phyloP scores from a whole-genome alignment of 2,888 invertebrate genomes.

The Habrosyne pyritoides region DNA sequence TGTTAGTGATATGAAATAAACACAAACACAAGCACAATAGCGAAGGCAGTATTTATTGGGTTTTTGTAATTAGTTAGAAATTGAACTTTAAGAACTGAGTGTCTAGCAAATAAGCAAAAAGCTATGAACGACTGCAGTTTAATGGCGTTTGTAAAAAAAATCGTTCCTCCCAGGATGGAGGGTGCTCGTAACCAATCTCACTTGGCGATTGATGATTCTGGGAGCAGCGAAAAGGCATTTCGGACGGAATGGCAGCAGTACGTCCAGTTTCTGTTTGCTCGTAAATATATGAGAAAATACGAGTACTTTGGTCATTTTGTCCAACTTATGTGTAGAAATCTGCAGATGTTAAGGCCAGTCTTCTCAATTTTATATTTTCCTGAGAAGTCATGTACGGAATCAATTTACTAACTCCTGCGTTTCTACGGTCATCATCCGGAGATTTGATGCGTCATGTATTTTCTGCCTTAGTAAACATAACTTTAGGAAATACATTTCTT shows the following conservation, averaged over 20 bases:
- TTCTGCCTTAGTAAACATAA: too few relatives aligned
- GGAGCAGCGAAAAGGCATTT: neutral
- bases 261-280: conserved; percentile 1
- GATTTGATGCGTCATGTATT: too few relatives aligned
- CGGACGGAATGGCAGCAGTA: neutral
- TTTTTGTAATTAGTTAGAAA: conserved; percentile 7
- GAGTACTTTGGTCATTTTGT: neutral
- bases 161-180: neutral
- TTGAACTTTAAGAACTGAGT: conserved; percentile 21
- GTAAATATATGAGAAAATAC: conserved; percentile 5
- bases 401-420: too few relatives aligned
- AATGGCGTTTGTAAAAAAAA: conserved; percentile 24
- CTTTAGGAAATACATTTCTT: too few relatives aligned
- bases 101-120: conserved; percentile 23
- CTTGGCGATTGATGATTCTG: neutral
- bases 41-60: too few relatives aligned
- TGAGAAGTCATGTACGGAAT: too few relatives aligned
- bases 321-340: neutral
- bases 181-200: neutral
- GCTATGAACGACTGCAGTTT: conserved; percentile 20
- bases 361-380: too few relatives aligned
- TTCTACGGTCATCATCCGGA: too few relatives aligned
- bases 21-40: too few relatives aligned
- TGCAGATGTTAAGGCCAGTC: neutral
- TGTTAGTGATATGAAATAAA: too few relatives aligned